Evolutionary conservation across 1,140 invertebrate species (phyloP).

Genomic region (Anoplolepis gracilipes): DNA sequence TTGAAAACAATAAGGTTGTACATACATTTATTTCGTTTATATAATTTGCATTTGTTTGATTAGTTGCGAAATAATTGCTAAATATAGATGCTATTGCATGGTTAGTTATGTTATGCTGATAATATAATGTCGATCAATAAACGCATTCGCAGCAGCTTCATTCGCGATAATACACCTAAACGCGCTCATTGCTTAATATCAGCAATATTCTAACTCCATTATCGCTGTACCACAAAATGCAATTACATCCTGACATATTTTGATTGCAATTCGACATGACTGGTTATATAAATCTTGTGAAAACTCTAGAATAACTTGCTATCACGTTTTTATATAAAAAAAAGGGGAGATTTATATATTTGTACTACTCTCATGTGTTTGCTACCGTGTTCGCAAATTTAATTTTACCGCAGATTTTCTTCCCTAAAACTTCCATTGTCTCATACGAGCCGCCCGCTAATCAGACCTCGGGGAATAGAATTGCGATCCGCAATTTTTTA

Average conservation of each 20-base stretch:
- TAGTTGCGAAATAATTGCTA: background rate
- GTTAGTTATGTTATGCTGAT: constrained; percentile 20
- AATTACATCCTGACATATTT: constrained; percentile 20
- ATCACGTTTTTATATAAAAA: background rate
- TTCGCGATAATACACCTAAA: constrained; percentile 52
- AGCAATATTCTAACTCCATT: constrained; percentile 56
- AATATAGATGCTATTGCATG: constrained; percentile 10
- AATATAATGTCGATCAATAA: constrained; percentile 52
- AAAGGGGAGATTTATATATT: background rate
- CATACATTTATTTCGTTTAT: background rate
- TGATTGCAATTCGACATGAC: background rate
- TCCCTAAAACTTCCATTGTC: background rate
- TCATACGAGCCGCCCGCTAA: constrained; percentile 28
- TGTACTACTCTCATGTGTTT: background rate
- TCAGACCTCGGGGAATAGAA: constrained; percentile 30
- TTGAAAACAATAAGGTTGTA: background rate
- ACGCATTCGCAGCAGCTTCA: constrained; percentile 11
- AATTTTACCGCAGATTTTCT: background rate
- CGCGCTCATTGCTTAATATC: constrained; percentile 50
- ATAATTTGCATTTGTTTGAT: background rate
- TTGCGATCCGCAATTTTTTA: constrained; percentile 38
- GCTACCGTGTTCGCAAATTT: background rate
- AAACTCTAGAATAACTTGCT: background rate
- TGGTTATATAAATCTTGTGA: background rate
- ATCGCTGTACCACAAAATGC: constrained; percentile 40